Base-by-base conservation (phyloP, 1,140 invertebrate species). In the Nomia melanderi region DNA sequence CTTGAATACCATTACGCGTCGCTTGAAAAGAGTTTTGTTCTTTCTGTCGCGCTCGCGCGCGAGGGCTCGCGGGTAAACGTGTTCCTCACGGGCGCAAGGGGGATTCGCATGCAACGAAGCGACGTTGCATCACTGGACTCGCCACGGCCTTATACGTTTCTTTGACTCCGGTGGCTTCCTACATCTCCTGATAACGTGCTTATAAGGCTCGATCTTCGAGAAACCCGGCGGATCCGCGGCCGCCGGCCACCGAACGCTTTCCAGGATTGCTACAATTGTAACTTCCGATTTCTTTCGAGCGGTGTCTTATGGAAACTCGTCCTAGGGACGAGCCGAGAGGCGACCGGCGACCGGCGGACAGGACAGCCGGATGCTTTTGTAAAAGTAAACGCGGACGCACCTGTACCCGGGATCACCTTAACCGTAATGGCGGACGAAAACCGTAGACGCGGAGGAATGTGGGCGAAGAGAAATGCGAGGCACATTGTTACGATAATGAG, bases 201-300 rank as follows among this genome's bases (percentile, higher is more conserved):
- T 86, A 86, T 86, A 86, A 86, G 84, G 84, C 69, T 71, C 59
- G 74, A 83, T 86, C 83, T 77, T 80, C 69, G 78, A 78, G 81
- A 72, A 72, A 78, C 77, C 54, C 27, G n/a, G 54, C 53, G 63
- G 77, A 82, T 67, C 64, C 66, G 27, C 23, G n/a, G n/a, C n/a
- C n/a, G 41, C 41, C 36, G 25, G n/a, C 57, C 12, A 25, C 31
- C 54, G 56, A 67, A 50, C 36, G 69, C 70, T 76, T 54, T 78
- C 64, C 67, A 69, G 59, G 54, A 29, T 47, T 66, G 59, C 54
- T 82, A 66, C 65, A 74, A 65, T 78, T 82, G 53, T 56, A 78
- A 78, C 62, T 60, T 77, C 75, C 75, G 66, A 71, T 77, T 77
- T 77, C 25, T 77, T 77, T 25, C 47, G 20, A 1, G 23, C 23